Conservation (phyloP, 2,797 vertebrate genomes). For the Natrix natrix region DNA sequence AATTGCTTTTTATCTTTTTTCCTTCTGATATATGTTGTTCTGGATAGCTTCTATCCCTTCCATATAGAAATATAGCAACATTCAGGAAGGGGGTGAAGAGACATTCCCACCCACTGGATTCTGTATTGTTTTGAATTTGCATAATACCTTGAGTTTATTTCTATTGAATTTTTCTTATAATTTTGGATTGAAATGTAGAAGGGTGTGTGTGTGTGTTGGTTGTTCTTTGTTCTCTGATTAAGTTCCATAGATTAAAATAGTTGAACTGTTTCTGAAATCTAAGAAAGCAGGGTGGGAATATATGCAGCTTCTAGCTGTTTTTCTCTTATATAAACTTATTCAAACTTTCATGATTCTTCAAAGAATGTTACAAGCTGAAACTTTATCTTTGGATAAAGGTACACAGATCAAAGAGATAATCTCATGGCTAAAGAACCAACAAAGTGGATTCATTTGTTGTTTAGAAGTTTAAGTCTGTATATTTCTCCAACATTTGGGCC, state of each 20-base stretch:
- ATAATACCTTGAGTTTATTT: too few relatives aligned
- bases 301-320: background rate
- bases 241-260: background rate
- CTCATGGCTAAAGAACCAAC: background rate
- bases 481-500: background rate
- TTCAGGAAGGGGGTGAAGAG: background rate
- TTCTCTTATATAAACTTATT: background rate
- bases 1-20: background rate
- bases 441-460: background rate
- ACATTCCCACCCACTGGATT: background rate
- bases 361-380: background rate
- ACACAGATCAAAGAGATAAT: background rate
- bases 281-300: background rate
- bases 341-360: background rate
- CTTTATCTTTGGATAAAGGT: background rate
- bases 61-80: background rate
- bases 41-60: background rate
- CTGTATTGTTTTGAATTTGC: background rate
- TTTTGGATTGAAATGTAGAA: too few relatives aligned
- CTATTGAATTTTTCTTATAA: too few relatives aligned
- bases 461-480: background rate
- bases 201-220: too few relatives aligned
- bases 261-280: background rate
- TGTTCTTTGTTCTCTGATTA: background rate
- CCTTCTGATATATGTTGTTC: background rate